Percentiles rank a stretch among this genome's conserved stretches.
These are phyloP conservation scores for Phymastichus coffea DNA, from an alignment of 1,140 invertebrate species.

Conservation along the genomic window DNA sequence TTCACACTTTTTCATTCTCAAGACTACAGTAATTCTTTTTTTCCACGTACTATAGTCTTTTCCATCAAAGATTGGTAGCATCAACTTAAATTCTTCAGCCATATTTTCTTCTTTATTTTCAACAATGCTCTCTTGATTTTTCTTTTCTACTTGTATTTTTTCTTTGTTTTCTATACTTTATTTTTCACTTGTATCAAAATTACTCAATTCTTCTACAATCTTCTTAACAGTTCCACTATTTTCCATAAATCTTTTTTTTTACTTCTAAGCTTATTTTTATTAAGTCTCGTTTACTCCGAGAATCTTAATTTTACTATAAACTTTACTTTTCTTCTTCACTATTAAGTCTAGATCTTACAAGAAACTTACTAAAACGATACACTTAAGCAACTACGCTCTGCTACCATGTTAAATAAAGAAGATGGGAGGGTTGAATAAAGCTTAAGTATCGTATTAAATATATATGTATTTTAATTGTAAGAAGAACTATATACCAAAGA, in stretches of 20 bases:
- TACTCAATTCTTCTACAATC: background rate
- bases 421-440: background rate
- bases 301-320: background rate
- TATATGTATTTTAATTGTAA: background rate
- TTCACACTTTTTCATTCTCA: constrained; percentile 23
- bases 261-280: background rate
- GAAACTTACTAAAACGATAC: no score
- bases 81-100: background rate
- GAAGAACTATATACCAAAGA: no score
- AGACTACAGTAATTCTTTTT: background rate
- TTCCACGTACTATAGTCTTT: constrained; percentile 16
- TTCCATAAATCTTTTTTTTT: background rate
- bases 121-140: no score
- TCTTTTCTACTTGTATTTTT: background rate
- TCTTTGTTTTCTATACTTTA: background rate
- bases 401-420: no score
- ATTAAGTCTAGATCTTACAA: no score
- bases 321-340: no score
- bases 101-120: background rate
- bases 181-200: no score
- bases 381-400: background rate
- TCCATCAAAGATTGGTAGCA: constrained; percentile 14
- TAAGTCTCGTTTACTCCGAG: background rate
- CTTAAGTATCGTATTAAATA: background rate
- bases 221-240: background rate